Evolutionary conservation across 2,888 invertebrate species (phyloP).

Genomic region (Oscheius sp.): DNA sequence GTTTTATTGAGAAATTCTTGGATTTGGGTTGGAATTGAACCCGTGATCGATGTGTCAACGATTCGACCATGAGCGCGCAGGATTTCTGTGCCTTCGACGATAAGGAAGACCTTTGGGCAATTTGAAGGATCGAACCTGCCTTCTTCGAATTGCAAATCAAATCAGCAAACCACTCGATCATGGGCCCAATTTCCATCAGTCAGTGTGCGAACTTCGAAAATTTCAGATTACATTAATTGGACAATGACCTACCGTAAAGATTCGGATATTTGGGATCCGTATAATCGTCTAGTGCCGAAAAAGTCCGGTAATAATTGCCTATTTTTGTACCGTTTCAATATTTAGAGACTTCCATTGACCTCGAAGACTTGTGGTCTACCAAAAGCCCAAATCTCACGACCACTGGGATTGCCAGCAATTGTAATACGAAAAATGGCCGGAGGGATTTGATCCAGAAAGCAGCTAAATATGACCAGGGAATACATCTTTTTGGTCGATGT

Average conservation of each 20-base stretch:
- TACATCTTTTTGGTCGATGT: constrained; percentile 5
- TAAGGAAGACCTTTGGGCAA: no score
- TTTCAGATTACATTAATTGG: constrained; percentile 59
- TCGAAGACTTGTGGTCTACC: not conserved
- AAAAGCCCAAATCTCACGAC: not conserved
- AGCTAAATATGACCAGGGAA: not conserved
- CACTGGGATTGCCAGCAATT: not conserved
- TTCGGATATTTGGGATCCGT: constrained; percentile 54
- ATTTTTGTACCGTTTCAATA: not conserved
- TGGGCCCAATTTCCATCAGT: no score
- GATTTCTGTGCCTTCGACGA: no score
- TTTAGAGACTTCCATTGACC: constrained; percentile 26
- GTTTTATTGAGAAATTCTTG: no score
- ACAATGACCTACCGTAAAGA: constrained; percentile 58
- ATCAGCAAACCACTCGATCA: no score
- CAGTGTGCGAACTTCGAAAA: no score
- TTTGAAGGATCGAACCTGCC: no score
- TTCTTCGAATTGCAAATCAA: no score
- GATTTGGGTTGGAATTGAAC: no score
- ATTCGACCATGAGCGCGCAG: no score
- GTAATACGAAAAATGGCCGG: not conserved
- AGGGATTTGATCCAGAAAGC: no score
- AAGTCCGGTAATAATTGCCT: not conserved
- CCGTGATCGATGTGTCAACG: no score
- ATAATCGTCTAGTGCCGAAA: constrained; percentile 46